Conservation (phyloP, 2,888 invertebrate species). For the Zygaena filipendulae region DNA sequence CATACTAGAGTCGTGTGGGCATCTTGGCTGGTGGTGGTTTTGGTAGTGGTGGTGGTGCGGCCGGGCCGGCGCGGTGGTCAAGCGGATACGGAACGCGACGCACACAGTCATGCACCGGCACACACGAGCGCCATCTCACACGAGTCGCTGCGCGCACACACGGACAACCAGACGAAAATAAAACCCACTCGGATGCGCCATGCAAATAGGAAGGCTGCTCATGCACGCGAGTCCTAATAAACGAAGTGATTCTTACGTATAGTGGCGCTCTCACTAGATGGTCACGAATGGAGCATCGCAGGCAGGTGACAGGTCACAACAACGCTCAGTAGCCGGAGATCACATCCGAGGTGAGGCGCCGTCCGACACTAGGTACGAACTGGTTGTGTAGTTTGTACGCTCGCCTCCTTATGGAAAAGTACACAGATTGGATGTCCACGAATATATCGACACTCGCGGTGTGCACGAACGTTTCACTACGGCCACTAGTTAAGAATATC, state of each 20-base stretch:
- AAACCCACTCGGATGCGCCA: conserved; percentile 66
- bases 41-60: too few relatives aligned
- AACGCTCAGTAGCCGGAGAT: conserved; percentile 39
- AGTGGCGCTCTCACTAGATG: conserved; percentile 63
- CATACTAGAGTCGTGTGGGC: too few relatives aligned
- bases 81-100: conserved; percentile 36
- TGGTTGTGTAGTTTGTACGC: conserved; percentile 45
- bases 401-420: conserved; percentile 51
- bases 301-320: conserved; percentile 52
- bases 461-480: conserved; percentile 45
- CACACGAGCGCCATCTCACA: conserved; percentile 20
- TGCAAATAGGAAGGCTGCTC: conserved; percentile 63
- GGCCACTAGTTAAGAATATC: conserved; percentile 55
- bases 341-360: conserved; percentile 49
- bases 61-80: conserved; percentile 53
- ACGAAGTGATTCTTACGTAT: conserved; percentile 65
- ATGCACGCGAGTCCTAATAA: conserved; percentile 48
- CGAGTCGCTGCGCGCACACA: conserved; percentile 39
- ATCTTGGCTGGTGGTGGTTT: too few relatives aligned
- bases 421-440: conserved; percentile 50
- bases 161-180: conserved; percentile 60
- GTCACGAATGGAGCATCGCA: conserved; percentile 66
- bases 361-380: conserved; percentile 44
- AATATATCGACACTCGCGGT: conserved; percentile 60
- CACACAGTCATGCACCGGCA: conserved; percentile 32